phyloP scores from a whole-genome alignment of 2,113 vertebrate species.

The Archilochus colubris region DNA sequence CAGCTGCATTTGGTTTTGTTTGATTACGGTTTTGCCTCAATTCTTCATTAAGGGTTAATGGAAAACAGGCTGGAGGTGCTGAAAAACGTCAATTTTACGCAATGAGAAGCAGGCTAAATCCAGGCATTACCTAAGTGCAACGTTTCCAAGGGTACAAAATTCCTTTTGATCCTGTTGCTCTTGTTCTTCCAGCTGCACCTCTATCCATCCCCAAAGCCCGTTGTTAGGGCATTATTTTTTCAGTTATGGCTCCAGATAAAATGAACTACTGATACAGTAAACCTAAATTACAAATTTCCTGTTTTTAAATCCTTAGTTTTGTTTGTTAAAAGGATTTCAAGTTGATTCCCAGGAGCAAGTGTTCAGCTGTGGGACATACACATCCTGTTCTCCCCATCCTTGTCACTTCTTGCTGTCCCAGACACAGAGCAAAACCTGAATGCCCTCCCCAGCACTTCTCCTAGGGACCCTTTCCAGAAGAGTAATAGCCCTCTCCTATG shows the following conservation, averaged over 20 bases:
- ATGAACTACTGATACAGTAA: fast-evolving
- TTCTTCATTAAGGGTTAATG: neutral
- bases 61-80: neutral
- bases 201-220: neutral
- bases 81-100: neutral
- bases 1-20: neutral
- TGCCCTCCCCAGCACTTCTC: neutral
- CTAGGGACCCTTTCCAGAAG: neutral
- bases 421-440: neutral
- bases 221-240: neutral
- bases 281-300: neutral
- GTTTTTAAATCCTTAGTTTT: neutral
- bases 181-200: neutral
- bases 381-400: neutral
- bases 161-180: neutral
- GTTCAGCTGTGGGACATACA: neutral
- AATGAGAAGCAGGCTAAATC: neutral
- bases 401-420: neutral
- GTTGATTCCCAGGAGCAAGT: neutral
- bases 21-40: neutral
- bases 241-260: neutral
- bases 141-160: neutral
- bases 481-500: neutral
- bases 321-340: neutral
- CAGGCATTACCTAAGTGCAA: neutral